Evolutionary conservation across 2,113 vertebrate species (phyloP), one percentile per base, ranked within the genome.

Genomic region (Scalopus aquaticus): DNA sequence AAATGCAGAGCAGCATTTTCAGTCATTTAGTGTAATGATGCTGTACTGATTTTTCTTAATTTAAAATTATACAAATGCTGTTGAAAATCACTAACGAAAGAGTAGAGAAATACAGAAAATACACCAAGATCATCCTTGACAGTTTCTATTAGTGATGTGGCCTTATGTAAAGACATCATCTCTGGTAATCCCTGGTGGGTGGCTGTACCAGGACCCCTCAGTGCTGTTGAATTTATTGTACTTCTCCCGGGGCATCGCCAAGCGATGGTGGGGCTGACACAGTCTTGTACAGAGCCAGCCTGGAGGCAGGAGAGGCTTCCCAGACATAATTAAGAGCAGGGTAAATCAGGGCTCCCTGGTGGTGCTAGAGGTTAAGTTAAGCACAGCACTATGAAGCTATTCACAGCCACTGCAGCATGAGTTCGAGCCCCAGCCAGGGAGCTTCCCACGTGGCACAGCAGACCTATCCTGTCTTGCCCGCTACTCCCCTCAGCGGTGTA

Each of bases 251-350:
- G 49, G 24, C 37, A 54, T 28, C 10, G 77, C 56, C 0, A 2
- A 9, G 4, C 35, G 39, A 22, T 0, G 26, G 6, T 42, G 42
- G 35, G 37, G 30, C 76, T 62, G 70, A 17, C n/a, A 0, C 6
- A 35, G 51, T 35, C 64, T 93, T 15, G 39, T 17, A 30, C 7
- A 32, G 15, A 83, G 26, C 85, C 32, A 22, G 3, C n/a, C 5
- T 0, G 1, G 70, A 76, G 35, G 9, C 42, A 2, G 0, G 0
- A 7, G 42, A 22, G 24, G 62, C 39, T n/a, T 88, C 39, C 58
- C 6, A 10, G 20, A 9, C 11, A 7, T n/a, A 67, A 10, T 74
- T 22, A 89, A 46, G 65, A 72, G 35, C 17, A 20, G 4, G 30
- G 84, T 30, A 28, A 26, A 44, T 62, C 20, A n/a, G n/a, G n/a